These are phyloP conservation scores for Apocrypta bakeri DNA, from an alignment of 1,140 invertebrate genomes.

Conservation along the genomic window DNA sequence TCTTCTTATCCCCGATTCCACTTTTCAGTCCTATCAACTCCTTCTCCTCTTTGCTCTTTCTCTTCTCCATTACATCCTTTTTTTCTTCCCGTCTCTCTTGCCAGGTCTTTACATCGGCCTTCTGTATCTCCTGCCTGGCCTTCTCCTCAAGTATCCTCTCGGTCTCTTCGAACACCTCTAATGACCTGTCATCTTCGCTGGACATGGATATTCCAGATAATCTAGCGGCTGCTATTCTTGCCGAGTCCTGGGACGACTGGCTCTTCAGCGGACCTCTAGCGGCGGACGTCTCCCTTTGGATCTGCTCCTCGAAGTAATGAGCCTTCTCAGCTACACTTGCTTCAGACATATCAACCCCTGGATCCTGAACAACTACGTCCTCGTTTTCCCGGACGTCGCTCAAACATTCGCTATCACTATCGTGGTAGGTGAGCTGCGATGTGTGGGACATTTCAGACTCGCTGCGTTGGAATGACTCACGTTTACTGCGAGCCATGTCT, in stretches of 20 bases:
- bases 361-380: constrained; percentile 57
- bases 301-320: constrained; percentile 73
- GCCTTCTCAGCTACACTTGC: constrained; percentile 73
- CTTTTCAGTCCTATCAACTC: neutral
- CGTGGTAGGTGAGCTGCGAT: constrained; percentile 68
- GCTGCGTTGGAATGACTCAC: constrained; percentile 70
- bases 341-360: constrained; percentile 67
- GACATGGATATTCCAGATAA: constrained; percentile 46
- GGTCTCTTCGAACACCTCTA: constrained; percentile 38
- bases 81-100: constrained; percentile 42
- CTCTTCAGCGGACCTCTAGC: constrained; percentile 51
- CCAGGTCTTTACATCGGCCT: neutral
- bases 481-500: constrained; percentile 68
- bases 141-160: constrained; percentile 41
- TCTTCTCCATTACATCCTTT: constrained; percentile 33
- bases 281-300: constrained; percentile 67
- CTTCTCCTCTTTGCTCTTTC: constrained; percentile 1
- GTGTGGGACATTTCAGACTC: constrained; percentile 71
- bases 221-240: neutral
- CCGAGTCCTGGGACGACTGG: constrained; percentile 49
- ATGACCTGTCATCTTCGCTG: constrained; percentile 38
- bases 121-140: neutral
- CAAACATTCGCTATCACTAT: constrained; percentile 69
- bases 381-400: constrained; percentile 38
- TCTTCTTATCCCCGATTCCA: constrained; percentile 11